Percentiles rank a stretch among this genome's conserved stretches.
Evolutionary conservation across 2,888 invertebrate genomes (phyloP).

Genomic region (Eupeodes latifasciatus): DNA sequence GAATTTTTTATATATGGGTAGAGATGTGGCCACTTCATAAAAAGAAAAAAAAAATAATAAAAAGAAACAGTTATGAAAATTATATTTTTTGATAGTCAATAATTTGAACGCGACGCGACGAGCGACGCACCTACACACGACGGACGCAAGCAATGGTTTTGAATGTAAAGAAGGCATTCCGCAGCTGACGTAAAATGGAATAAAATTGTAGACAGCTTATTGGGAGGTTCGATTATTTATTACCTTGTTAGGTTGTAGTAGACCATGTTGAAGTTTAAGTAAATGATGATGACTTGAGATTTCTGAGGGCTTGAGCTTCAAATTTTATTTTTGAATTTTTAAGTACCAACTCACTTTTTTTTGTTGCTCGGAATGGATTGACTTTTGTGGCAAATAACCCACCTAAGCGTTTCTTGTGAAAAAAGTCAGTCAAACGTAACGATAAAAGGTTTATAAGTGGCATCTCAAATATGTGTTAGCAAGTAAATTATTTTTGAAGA

Average conservation of each 20-base stretch:
- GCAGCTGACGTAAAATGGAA: constrained; percentile 25
- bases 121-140: constrained; percentile 62
- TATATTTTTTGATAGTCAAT: constrained; percentile 55
- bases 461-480: background rate
- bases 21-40: constrained; percentile 67
- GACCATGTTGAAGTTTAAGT: constrained; percentile 22
- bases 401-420: background rate
- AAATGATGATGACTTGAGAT: constrained; percentile 12
- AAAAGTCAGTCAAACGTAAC: background rate
- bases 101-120: constrained; percentile 39
- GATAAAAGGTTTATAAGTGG: background rate
- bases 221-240: constrained; percentile 69
- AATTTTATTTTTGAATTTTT: constrained; percentile 21
- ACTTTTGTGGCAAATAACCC: too few relatives aligned
- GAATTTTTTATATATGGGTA: constrained; percentile 27
- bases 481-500: background rate
- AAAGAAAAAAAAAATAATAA: constrained; percentile 26
- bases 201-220: constrained; percentile 63
- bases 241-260: constrained; percentile 40
- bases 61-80: constrained; percentile 49
- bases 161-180: background rate
- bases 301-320: background rate
- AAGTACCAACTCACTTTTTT: background rate
- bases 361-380: background rate
- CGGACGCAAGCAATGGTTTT: background rate